phyloP scores from a whole-genome alignment of 92 coral and sea anemone species.

The Siderastrea radians region DNA sequence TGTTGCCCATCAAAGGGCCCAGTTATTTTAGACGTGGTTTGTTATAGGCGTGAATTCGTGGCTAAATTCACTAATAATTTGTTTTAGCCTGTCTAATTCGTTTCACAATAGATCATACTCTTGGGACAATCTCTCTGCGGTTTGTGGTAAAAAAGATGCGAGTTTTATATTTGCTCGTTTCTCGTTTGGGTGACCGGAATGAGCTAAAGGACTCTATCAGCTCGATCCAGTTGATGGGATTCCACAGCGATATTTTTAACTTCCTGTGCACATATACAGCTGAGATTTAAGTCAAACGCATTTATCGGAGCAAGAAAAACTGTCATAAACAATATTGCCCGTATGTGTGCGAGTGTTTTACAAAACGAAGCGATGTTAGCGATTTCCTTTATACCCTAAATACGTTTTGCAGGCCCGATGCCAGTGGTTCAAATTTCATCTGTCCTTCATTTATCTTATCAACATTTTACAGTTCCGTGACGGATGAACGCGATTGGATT shows the following conservation, averaged over 20 bases:
- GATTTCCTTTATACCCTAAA: not conserved
- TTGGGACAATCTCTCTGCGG: not conserved
- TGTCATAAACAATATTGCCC: conserved; percentile 12
- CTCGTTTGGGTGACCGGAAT: not conserved
- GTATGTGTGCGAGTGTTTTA: not conserved
- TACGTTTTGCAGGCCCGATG: conserved; percentile 18
- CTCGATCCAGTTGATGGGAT: conserved; percentile 6
- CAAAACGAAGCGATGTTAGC: conserved; percentile 2
- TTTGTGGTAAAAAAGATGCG: not conserved
- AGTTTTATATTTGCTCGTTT: not conserved
- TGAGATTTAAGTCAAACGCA: conserved; percentile 1
- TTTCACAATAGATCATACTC: not conserved
- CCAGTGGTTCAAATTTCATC: conserved; percentile 33
- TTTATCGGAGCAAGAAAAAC: conserved; percentile 1
- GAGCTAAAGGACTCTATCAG: not conserved
- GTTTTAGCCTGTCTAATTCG: not conserved
- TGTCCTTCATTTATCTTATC: conserved; percentile 36
- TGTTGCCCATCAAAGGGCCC: too few relatives aligned
- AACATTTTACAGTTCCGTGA: conserved; percentile 26
- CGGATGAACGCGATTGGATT: conserved; percentile 13
- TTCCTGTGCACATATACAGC: conserved; percentile 6
- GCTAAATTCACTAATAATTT: not conserved
- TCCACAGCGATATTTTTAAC: conserved; percentile 1
- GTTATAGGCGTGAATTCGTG: not conserved
- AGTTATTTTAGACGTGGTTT: too few relatives aligned